These are phyloP conservation scores for Lepidonotus clava DNA, from an alignment of 2,888 invertebrate genomes.

Conservation along the genomic window DNA sequence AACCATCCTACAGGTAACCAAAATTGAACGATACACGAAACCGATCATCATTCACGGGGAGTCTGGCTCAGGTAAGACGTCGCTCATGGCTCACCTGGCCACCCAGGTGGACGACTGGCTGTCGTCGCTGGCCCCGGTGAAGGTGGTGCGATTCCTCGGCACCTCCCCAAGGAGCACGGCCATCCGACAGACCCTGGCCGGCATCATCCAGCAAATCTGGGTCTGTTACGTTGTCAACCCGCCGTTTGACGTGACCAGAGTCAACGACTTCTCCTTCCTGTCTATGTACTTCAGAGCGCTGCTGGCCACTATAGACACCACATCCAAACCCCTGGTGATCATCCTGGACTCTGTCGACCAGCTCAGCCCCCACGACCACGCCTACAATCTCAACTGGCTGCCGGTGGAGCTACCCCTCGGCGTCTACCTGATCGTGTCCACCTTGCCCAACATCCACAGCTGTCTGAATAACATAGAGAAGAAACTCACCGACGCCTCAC, in stretches of 20 bases:
- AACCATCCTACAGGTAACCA: conserved; percentile 5
- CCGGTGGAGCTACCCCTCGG: background rate
- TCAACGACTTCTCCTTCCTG: conserved; percentile 68
- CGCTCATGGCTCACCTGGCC: conserved; percentile 71
- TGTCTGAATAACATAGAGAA: background rate
- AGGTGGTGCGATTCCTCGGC: conserved; percentile 72
- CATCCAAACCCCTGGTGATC: conserved; percentile 68
- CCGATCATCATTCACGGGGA: conserved; percentile 70
- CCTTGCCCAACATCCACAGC: background rate
- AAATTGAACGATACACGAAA: conserved; percentile 56
- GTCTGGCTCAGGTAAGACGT: conserved; percentile 74
- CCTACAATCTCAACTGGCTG: conserved; percentile 55
- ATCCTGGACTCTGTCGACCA: conserved; percentile 74
- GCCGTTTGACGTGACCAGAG: conserved; percentile 67
- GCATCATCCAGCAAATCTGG: conserved; percentile 71
- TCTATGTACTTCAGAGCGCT: conserved; percentile 69
- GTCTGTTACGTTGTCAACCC: conserved; percentile 63
- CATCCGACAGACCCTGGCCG: conserved; percentile 67
- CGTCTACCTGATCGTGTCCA: background rate
- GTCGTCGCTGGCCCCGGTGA: conserved; percentile 62
- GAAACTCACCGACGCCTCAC: background rate
- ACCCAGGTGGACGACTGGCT: conserved; percentile 67
- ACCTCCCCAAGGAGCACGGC: conserved; percentile 68
- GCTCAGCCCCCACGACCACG: conserved; percentile 68
- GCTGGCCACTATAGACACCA: conserved; percentile 68